Conservation (phyloP, 2,797 vertebrate genomes). For the Hemitrygon akajei region DNA sequence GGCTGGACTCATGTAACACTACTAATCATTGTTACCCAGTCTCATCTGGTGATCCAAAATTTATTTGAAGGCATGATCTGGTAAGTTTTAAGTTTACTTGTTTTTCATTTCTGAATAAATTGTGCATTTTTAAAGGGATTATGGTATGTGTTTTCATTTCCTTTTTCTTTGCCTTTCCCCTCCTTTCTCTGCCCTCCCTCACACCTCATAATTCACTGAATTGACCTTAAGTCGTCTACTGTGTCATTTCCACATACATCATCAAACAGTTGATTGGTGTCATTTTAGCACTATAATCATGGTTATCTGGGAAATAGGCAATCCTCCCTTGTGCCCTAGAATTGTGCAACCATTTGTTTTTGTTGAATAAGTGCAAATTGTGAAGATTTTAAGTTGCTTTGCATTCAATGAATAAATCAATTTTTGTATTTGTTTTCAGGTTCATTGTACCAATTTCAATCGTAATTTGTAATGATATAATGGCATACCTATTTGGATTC, state of each 20-base stretch:
- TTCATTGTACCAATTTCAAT: conserved; percentile 94
- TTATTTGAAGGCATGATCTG: conserved; percentile 99
- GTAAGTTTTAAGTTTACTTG: conserved; percentile 72
- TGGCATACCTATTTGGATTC: conserved; percentile 94
- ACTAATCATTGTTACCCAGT: conserved; percentile 98
- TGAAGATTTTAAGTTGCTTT: neutral
- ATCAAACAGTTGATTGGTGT: neutral
- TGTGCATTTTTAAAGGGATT: neutral
- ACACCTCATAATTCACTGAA: neutral
- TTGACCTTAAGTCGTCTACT: neutral
- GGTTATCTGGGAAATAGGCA: neutral
- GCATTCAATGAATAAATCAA: conserved; percentile 37
- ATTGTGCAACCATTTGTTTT: no score
- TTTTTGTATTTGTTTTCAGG: conserved; percentile 58
- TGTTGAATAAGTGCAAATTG: neutral
- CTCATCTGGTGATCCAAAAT: conserved; percentile 99
- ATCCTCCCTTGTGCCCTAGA: neutral
- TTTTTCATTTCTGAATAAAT: neutral
- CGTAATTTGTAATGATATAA: conserved; percentile 96
- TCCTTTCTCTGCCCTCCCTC: no score
- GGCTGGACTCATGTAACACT: conserved; percentile 99
- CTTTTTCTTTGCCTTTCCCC: no score
- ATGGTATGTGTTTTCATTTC: neutral
- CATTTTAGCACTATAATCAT: neutral
- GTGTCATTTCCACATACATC: neutral